Percentiles rank a stretch among this genome's conserved stretches.
These are phyloP conservation scores for Hypercompe scribonia DNA, from an alignment of 2,888 invertebrate genomes.

Conservation along the genomic window DNA sequence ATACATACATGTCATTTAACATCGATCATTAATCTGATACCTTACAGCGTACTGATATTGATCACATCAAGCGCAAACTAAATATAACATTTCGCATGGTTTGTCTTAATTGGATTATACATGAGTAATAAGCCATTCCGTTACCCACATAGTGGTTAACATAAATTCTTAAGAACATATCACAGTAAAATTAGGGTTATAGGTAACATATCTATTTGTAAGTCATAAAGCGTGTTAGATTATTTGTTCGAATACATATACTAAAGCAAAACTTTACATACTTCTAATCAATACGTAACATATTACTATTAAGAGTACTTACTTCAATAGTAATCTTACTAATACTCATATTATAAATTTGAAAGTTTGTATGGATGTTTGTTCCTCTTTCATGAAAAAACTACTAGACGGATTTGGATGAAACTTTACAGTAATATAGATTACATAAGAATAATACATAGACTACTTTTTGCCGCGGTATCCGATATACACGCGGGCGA, in stretches of 20 bases:
- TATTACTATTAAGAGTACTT: no score
- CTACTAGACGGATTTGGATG: no score
- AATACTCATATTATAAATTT: no score
- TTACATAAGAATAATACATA: no score
- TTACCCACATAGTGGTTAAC: not conserved
- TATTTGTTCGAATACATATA: not conserved
- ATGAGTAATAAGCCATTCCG: not conserved
- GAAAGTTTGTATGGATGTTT: no score
- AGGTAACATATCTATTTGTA: not conserved
- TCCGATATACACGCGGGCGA: no score
- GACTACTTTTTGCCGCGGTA: no score
- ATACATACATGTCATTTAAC: not conserved
- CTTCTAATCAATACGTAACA: no score
- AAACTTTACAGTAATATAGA: no score
- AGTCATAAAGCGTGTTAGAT: not conserved
- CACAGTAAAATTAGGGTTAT: not conserved
- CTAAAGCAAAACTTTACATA: not conserved
- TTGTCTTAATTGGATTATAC: not conserved
- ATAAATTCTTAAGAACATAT: not conserved
- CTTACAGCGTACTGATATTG: not conserved
- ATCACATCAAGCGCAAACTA: not conserved
- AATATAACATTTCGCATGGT: not conserved
- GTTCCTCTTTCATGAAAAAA: no score
- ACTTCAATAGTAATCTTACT: no score
- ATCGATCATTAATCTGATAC: not conserved